phyloP scores from a whole-genome alignment of 2,113 vertebrate genomes.

The Patagioenas fasciata region DNA sequence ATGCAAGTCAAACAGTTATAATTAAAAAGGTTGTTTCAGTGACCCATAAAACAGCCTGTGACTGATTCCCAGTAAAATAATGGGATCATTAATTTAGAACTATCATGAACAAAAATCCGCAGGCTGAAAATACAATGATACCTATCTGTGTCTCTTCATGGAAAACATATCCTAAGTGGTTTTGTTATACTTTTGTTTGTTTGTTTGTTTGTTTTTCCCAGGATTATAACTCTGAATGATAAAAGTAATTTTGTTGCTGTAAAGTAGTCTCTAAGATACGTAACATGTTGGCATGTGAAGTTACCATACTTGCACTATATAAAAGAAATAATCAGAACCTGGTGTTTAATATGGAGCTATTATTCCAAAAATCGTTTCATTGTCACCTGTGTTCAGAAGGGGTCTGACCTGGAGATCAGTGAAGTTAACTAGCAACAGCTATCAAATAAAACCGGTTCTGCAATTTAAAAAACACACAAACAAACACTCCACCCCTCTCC shows the following conservation, averaged over 20 bases:
- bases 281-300: neutral
- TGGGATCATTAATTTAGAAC: neutral
- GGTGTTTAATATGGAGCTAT: neutral
- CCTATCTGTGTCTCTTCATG: neutral
- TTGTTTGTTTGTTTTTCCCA: neutral
- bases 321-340: neutral
- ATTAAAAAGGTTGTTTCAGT: neutral
- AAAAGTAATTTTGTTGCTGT: neutral
- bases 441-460: neutral
- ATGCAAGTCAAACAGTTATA: neutral
- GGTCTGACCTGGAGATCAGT: neutral
- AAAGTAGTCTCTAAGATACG: neutral
- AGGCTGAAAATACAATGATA: neutral
- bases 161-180: neutral
- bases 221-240: neutral
- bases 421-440: neutral
- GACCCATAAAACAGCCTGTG: neutral
- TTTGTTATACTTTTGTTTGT: neutral
- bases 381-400: neutral
- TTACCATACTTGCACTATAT: neutral
- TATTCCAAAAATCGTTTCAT: neutral
- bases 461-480: neutral
- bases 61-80: neutral
- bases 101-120: neutral
- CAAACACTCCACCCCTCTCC: neutral